Evolutionary conservation across 2,888 invertebrate genomes (phyloP), one percentile per base, ranked within the genome.

Genomic region (Biston betularia): DNA sequence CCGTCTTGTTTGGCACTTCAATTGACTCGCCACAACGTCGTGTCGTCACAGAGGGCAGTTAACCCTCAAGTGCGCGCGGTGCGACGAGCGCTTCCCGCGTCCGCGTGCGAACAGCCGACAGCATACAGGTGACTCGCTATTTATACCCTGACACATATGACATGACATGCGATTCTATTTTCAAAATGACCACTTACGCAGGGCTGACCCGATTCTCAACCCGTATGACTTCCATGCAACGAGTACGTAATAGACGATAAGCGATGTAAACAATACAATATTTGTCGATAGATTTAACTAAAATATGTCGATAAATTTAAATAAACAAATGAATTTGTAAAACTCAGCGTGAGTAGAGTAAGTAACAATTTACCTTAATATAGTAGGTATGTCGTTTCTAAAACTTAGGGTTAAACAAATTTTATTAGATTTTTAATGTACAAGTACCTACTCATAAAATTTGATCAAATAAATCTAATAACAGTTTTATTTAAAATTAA

Each of bases 91-190:
- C 68, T 68, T 69, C 71, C 70, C 53, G 71, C 66, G 66, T 69
- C 54, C 33, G 42, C 61, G 38, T 58, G 49, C 65, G 42, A 42
- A n/a, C n/a, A 65, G 40, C 55, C 12, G 45, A 40, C 52, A 72
- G 66, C 71, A 64, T 69, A 75, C 87, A 87, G 86, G 86, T 90
- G 89, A 90, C 88, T 85, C 54, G 71, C 85, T 89, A 90, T 82
- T 82, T 87, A 89, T 92, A 91, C 78, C 74, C 79, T 86, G 86
- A 87, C 88, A 85, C 86, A 85, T 83, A 82, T 84, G 87, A 87
- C 86, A 86, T 81, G 85, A 69, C 69, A 80, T 75, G 68, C 68
- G 65, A 72, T 75, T 86, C 86, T 88, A 86, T 88, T 90, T 87
- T 83, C 86, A 89, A 88, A 81, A 87, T 86, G 87, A 83, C 85